Percentiles rank a stretch among this genome's conserved stretches.
These are phyloP conservation scores for Emydocephalus ijimae DNA, from an alignment of 2,113 vertebrate genomes.

Conservation along the genomic window DNA sequence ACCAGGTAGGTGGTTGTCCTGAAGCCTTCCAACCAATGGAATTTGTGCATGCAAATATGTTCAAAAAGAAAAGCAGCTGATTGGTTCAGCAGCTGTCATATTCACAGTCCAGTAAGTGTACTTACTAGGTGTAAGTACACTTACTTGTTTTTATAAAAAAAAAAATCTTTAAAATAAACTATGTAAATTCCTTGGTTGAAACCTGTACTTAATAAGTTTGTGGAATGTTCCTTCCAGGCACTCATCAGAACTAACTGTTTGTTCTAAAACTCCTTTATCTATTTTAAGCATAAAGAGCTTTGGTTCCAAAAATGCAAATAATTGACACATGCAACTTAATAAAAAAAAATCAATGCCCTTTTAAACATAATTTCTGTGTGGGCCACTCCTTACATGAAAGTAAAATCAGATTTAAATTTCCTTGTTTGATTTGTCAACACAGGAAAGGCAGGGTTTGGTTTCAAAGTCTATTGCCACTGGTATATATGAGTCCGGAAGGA, in stretches of 20 bases:
- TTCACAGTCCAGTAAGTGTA: neutral
- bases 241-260: neutral
- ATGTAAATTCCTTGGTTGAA: neutral
- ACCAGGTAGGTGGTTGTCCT: neutral
- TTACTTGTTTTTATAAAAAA: neutral
- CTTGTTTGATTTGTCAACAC: neutral
- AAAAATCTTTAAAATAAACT: neutral
- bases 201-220: neutral
- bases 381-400: neutral
- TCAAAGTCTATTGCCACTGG: neutral
- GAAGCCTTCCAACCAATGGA: neutral
- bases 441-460: neutral
- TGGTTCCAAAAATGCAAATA: neutral
- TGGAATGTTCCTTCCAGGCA: neutral
- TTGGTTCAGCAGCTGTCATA: neutral
- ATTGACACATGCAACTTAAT: neutral
- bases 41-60: neutral
- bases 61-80: neutral
- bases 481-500: neutral
- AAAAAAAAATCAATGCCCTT: neutral
- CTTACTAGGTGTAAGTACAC: no score
- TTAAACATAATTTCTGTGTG: neutral
- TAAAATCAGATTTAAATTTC: neutral
- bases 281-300: neutral
- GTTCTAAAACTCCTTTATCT: neutral